Evolutionary conservation across 1,140 invertebrate species (phyloP).

Genomic region (Brachystomella parvula): DNA sequence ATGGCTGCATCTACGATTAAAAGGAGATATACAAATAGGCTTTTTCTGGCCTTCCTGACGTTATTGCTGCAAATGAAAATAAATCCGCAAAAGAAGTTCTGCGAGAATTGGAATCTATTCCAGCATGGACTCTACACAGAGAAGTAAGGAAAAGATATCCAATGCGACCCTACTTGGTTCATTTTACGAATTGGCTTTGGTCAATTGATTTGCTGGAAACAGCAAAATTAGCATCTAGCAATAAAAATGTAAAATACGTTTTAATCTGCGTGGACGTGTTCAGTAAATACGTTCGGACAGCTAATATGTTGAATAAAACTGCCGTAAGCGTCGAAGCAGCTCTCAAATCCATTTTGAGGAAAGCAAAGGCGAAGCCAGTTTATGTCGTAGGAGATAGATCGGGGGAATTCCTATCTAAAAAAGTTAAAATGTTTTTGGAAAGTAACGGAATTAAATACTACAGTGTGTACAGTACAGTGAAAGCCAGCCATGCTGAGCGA

Average conservation of each 20-base stretch:
- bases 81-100: background rate
- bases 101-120: background rate
- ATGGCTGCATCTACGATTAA: too few species aligned
- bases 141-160: background rate
- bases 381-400: background rate
- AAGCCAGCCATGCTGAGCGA: background rate
- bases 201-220: background rate
- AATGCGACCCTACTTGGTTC: background rate
- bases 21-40: too few species aligned
- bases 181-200: background rate
- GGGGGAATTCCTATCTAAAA: background rate
- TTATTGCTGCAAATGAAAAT: background rate
- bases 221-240: background rate
- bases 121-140: background rate
- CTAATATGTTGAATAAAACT: background rate
- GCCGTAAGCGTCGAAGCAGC: background rate
- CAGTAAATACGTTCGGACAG: background rate
- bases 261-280: background rate
- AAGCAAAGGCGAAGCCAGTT: background rate
- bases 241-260: background rate
- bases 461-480: background rate
- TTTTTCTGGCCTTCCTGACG: background rate
- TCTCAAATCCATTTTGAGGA: background rate
- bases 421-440: background rate
- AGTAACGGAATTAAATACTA: background rate